Percentiles rank a stretch among this genome's conserved stretches.
phyloP scores from a whole-genome alignment of 2,113 vertebrate genomes.

The Scytalopus superciliaris region DNA sequence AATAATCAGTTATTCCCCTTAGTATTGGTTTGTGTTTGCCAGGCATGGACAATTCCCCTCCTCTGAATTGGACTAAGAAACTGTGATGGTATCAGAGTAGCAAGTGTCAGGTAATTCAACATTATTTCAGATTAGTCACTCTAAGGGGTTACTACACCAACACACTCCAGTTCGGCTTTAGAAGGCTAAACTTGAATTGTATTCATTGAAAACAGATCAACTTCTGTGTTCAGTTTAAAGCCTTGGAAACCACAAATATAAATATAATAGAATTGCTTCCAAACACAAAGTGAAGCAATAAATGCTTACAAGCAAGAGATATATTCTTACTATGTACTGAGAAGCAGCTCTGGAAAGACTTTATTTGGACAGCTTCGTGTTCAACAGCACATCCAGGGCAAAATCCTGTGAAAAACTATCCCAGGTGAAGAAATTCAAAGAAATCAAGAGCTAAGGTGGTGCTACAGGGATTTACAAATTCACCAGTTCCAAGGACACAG shows the following conservation, averaged over 20 bases:
- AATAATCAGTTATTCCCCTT: neutral
- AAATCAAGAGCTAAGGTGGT: neutral
- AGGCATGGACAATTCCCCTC: neutral
- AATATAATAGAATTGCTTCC: neutral
- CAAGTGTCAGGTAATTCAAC: neutral
- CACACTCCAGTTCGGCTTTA: neutral
- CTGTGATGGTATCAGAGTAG: accelerated
- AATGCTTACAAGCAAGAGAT: neutral
- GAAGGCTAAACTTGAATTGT: neutral
- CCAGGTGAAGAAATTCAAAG: neutral
- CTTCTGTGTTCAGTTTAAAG: neutral
- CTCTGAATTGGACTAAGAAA: neutral
- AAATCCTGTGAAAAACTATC: neutral
- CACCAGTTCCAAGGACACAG: neutral
- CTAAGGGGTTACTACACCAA: neutral
- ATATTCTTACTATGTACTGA: neutral
- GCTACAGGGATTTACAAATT: neutral
- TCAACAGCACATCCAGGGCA: neutral
- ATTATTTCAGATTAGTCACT: neutral
- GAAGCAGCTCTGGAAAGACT: neutral
- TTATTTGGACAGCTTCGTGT: neutral
- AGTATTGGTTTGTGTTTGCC: neutral
- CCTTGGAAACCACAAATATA: neutral
- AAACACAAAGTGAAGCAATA: neutral
- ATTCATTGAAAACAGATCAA: neutral